Evolutionary conservation across 53 echinoderm and acorn worm genomes (phyloP).

Genomic region (Apostichopus leukothele): DNA sequence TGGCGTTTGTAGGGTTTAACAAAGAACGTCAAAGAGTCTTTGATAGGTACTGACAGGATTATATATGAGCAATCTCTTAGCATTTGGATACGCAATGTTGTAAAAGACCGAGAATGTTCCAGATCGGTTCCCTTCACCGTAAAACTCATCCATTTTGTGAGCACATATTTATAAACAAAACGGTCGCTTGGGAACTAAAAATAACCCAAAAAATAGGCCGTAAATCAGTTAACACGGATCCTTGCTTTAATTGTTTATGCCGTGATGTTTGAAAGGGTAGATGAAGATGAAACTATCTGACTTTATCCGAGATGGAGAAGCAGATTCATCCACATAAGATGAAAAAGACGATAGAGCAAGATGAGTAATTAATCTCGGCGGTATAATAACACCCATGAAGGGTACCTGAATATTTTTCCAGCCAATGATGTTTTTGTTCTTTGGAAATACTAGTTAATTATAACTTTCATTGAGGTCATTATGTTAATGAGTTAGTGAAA

Average conservation of each 20-base stretch:
- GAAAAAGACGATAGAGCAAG: no score
- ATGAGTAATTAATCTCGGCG: no score
- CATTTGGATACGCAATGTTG: neutral
- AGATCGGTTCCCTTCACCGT: neutral
- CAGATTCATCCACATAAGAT: no score
- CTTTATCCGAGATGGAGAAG: no score
- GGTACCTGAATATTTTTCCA: no score
- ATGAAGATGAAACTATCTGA: neutral
- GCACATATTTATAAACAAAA: slow-evolving; percentile 38
- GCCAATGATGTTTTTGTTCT: no score
- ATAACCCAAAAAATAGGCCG: neutral
- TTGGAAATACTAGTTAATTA: no score
- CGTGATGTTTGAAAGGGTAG: neutral
- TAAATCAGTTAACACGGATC: slow-evolving; percentile 9
- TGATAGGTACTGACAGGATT: neutral
- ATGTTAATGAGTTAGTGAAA: no score
- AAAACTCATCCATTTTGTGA: slow-evolving; percentile 35
- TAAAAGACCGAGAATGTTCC: slow-evolving; percentile 1
- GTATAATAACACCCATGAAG: no score
- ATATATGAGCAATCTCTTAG: slow-evolving; percentile 43
- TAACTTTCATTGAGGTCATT: no score
- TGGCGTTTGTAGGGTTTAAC: neutral
- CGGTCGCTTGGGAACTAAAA: neutral
- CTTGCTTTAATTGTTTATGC: neutral
- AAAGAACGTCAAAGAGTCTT: neutral